phyloP scores from a whole-genome alignment of 37 sponge, comb jelly and placozoan species.

The Geodia barretti region DNA sequence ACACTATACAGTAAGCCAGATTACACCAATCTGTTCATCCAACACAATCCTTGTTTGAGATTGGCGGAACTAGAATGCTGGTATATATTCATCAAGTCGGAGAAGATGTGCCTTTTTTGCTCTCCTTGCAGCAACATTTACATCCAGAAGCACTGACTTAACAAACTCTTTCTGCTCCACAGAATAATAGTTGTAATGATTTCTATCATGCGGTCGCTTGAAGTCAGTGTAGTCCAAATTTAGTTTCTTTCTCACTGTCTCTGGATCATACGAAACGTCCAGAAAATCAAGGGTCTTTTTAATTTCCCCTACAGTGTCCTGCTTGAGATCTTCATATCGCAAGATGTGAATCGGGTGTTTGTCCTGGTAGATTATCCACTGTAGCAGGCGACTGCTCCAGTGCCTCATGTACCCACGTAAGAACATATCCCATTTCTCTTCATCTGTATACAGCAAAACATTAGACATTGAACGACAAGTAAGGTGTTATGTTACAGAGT shows the following conservation, averaged over 20 bases:
- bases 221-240: neutral
- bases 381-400: slow-evolving; percentile 16
- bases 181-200: slow-evolving; percentile 42
- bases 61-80: too few relatives aligned
- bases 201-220: slow-evolving; percentile 12
- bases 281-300: slow-evolving; percentile 46
- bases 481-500: too few relatives aligned
- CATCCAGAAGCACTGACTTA: too few relatives aligned
- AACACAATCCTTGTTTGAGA: too few relatives aligned
- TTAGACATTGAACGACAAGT: too few relatives aligned
- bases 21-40: too few relatives aligned
- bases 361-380: slow-evolving; percentile 13
- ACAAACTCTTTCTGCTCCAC: slow-evolving; percentile 9
- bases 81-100: too few relatives aligned
- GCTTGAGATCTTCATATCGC: slow-evolving; percentile 40
- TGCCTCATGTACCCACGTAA: neutral
- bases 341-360: slow-evolving; percentile 37
- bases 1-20: too few relatives aligned
- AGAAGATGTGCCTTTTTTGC: too few relatives aligned
- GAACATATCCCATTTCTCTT: slow-evolving; percentile 40
- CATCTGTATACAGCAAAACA: too few relatives aligned
- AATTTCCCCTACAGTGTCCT: slow-evolving; percentile 14
- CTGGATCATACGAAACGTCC: slow-evolving; percentile 7
- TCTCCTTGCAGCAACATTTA: too few relatives aligned
- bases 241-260: slow-evolving; percentile 1